phyloP scores from a whole-genome alignment of 2,797 vertebrate genomes.

The Pyrocephalus nanus region DNA sequence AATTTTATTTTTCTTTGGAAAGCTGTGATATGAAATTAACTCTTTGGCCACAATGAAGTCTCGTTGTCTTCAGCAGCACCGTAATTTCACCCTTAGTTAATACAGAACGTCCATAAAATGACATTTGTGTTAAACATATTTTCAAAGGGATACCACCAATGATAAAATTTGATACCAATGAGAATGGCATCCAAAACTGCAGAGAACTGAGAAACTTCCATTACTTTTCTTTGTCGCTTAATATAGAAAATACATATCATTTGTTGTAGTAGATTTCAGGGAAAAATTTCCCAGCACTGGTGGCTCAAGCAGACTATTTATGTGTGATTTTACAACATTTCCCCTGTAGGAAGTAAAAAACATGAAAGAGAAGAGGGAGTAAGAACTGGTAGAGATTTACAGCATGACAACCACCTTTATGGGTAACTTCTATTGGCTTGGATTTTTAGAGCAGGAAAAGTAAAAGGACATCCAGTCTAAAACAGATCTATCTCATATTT shows the following conservation, averaged over 20 bases:
- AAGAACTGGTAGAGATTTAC: neutral
- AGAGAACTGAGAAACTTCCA: neutral
- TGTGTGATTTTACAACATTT: neutral
- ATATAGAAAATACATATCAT: neutral
- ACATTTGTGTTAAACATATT: neutral
- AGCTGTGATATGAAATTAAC: neutral
- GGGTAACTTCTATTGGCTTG: neutral
- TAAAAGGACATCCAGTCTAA: neutral
- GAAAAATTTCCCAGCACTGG: neutral
- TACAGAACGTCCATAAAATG: neutral
- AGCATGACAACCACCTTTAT: neutral
- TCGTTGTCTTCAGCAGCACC: neutral
- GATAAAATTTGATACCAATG: neutral
- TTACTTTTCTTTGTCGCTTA: neutral
- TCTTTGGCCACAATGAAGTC: neutral
- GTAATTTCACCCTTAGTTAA: neutral
- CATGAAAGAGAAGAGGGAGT: neutral
- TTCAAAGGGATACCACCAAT: neutral
- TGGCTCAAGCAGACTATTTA: neutral
- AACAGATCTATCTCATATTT: neutral
- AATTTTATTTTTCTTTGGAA: neutral
- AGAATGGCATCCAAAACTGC: neutral
- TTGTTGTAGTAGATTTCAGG: neutral
- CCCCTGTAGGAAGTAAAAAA: neutral
- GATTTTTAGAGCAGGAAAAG: neutral